Evolutionary conservation across 64 coral and sea anemone species (phyloP).

Genomic region (Porites lutea): DNA sequence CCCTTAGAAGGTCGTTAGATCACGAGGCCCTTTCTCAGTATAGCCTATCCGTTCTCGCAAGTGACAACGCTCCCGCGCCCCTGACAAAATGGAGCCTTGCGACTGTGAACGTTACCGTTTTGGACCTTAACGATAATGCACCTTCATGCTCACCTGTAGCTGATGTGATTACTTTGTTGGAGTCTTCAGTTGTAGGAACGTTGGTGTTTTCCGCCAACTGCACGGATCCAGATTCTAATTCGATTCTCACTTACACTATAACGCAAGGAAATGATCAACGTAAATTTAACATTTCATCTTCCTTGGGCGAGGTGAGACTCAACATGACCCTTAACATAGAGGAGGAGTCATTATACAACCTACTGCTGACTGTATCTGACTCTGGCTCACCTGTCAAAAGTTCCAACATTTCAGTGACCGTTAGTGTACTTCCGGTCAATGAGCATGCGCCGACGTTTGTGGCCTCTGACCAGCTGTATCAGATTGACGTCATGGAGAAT

Average conservation of each 20-base stretch:
- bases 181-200: constrained; percentile 52
- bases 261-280: constrained; percentile 39
- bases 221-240: constrained; percentile 37
- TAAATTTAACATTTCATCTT: constrained; percentile 57
- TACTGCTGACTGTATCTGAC: constrained; percentile 53
- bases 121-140: constrained; percentile 61
- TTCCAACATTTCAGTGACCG: constrained; percentile 32
- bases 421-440: constrained; percentile 49
- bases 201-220: constrained; percentile 49
- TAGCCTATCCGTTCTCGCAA: constrained; percentile 30
- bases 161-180: constrained; percentile 44
- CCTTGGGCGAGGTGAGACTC: constrained; percentile 23
- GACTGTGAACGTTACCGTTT: constrained; percentile 39
- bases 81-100: constrained; percentile 48
- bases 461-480: constrained; percentile 32
- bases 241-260: constrained; percentile 49
- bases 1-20: constrained; percentile 24
- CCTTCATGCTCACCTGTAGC: constrained; percentile 9
- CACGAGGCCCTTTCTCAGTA: constrained; percentile 19
- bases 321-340: constrained; percentile 42
- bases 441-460: constrained; percentile 61
- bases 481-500: constrained; percentile 64
- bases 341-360: constrained; percentile 30
- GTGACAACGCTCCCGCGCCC: constrained; percentile 23
- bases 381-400: constrained; percentile 36